Conservation (phyloP, 2,888 invertebrate species). For the Brachyopa scutellaris region DNA sequence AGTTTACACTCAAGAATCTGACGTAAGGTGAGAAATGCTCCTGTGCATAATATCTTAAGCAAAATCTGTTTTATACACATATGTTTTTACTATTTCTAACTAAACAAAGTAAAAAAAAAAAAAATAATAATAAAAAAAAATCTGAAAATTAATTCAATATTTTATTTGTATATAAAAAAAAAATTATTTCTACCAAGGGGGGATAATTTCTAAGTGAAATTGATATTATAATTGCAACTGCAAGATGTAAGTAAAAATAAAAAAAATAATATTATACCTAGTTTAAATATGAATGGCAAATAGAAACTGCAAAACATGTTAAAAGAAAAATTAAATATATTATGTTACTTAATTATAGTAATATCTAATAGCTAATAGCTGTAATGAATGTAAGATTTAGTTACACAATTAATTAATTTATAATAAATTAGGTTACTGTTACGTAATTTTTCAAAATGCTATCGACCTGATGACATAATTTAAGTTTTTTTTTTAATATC, state of each 20-base stretch:
- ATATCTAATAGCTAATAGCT: conserved; percentile 29
- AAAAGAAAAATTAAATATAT: conserved; percentile 23
- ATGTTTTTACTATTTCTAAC: conserved; percentile 55
- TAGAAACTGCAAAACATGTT: conserved; percentile 28
- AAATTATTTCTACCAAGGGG: conserved; percentile 33
- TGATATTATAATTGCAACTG: conserved; percentile 24
- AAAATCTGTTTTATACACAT: conserved; percentile 55
- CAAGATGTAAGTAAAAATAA: conserved; percentile 12
- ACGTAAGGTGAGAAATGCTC: conserved; percentile 56
- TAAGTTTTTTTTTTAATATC: too few relatives aligned
- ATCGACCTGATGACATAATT: too few relatives aligned
- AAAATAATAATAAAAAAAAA: too few relatives aligned
- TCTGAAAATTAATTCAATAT: conserved; percentile 11
- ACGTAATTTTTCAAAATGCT: conserved; percentile 9
- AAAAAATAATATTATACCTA: conserved; percentile 1
- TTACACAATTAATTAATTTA: conserved; percentile 11
- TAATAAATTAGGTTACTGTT: conserved; percentile 11
- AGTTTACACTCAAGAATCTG: conserved; percentile 55
- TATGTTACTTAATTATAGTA: conserved; percentile 45
- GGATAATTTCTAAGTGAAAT: conserved; percentile 10
- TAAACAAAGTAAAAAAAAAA: conserved; percentile 8
- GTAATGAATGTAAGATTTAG: conserved; percentile 30
- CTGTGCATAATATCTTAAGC: conserved; percentile 45
- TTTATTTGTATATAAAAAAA: conserved; percentile 50
- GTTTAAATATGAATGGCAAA: conserved; percentile 15